A percentile compares a stretch with the other conserved stretches of the same genome.
Evolutionary conservation across 2,797 vertebrate species (phyloP).

Genomic region (Gymnocypris eckloni): DNA sequence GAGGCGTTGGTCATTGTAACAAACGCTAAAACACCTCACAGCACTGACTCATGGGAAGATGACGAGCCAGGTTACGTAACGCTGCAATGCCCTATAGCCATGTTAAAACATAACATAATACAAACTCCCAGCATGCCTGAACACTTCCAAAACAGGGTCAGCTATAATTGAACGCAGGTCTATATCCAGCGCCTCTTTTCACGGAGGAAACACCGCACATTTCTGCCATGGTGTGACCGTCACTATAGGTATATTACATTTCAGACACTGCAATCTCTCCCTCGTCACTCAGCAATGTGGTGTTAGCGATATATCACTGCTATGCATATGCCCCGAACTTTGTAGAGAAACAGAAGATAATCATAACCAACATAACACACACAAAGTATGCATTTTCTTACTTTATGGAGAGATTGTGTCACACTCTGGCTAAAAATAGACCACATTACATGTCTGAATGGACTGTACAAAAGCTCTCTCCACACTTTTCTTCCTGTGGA

Average conservation of each 20-base stretch:
- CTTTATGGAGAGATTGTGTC: constrained; percentile 23
- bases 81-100: constrained; percentile 22
- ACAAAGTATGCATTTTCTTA: too few relatives aligned
- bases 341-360: too few relatives aligned
- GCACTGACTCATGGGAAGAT: constrained; percentile 27
- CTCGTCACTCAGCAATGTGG: constrained; percentile 1
- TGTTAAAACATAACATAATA: constrained; percentile 28
- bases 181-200: constrained; percentile 33
- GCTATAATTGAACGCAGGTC: constrained; percentile 44
- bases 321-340: too few relatives aligned
- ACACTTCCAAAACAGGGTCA: constrained; percentile 29
- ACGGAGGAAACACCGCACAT: constrained; percentile 31
- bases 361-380: too few relatives aligned
- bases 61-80: constrained; percentile 24
- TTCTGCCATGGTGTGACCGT: constrained; percentile 30
- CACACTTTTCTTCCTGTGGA: background rate
- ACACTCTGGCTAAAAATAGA: constrained; percentile 41
- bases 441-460: constrained; percentile 35
- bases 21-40: constrained; percentile 16
- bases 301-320: background rate
- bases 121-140: constrained; percentile 30
- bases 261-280: constrained; percentile 29
- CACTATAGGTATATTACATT: constrained; percentile 39
- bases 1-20: constrained; percentile 31
- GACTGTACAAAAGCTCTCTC: background rate